phyloP scores from a whole-genome alignment of 2,888 invertebrate species.

The Pristionchus maxplancki region DNA sequence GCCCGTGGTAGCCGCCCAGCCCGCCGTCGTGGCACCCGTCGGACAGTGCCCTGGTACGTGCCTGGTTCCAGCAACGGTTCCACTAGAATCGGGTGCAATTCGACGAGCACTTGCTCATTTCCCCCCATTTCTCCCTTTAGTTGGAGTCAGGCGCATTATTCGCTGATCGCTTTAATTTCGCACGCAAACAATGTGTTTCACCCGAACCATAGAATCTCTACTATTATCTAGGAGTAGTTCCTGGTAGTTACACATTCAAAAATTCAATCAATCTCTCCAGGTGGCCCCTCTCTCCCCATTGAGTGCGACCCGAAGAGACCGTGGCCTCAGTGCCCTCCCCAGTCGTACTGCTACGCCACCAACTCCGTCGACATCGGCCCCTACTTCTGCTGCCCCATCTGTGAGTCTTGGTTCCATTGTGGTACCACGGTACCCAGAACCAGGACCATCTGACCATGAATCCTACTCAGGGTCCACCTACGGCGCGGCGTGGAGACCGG shows the following conservation, averaged over 20 bases:
- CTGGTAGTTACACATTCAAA: too few relatives aligned
- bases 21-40: conserved; percentile 71
- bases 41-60: conserved; percentile 71
- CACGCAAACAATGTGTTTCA: not conserved
- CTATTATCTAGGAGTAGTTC: too few relatives aligned
- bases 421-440: not conserved
- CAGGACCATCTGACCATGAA: not conserved
- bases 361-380: conserved; percentile 78
- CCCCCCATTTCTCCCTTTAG: too few relatives aligned
- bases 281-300: conserved; percentile 73
- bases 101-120: too few relatives aligned
- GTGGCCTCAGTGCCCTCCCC: conserved; percentile 78
- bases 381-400: conserved; percentile 78
- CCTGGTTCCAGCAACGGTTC: not conserved
- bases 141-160: too few relatives aligned
- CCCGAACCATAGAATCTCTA: too few relatives aligned
- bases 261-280: conserved; percentile 2
- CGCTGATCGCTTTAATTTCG: too few relatives aligned
- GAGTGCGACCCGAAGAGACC: conserved; percentile 78
- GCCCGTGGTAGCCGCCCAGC: conserved; percentile 62
- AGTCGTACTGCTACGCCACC: conserved; percentile 77
- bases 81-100: too few relatives aligned
- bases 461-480: conserved; percentile 73
- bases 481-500: conserved; percentile 76
- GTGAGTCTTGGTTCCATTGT: conserved; percentile 60